Evolutionary conservation across 2,888 invertebrate genomes (phyloP).

Genomic region (Chouioia cunea): DNA sequence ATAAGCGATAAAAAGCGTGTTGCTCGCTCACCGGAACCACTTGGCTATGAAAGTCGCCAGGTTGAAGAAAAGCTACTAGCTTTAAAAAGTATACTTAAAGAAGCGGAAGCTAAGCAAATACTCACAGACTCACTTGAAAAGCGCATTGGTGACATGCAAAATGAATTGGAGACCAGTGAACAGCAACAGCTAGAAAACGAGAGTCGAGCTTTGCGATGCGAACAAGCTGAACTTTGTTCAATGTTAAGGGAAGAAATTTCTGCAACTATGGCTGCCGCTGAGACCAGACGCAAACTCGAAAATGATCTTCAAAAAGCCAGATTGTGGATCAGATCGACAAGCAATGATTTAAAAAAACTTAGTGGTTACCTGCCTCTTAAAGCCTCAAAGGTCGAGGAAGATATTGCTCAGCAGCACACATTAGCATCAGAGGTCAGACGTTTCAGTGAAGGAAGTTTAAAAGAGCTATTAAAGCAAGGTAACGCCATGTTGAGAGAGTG

Average conservation of each 20-base stretch:
- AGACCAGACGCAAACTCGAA: constrained; percentile 81
- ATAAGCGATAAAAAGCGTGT: constrained; percentile 80
- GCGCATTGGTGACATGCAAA: constrained; percentile 85
- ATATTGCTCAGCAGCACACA: constrained; percentile 81
- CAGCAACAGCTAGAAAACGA: constrained; percentile 83
- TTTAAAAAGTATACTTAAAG: constrained; percentile 82
- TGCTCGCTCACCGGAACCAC: constrained; percentile 76
- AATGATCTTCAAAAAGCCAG: constrained; percentile 83
- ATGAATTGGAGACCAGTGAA: constrained; percentile 88
- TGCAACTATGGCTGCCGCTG: constrained; percentile 78
- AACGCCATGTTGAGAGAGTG: constrained; percentile 86
- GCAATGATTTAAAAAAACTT: constrained; percentile 81
- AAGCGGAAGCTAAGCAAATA: constrained; percentile 86
- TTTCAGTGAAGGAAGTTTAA: constrained; percentile 81
- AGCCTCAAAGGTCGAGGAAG: constrained; percentile 85
- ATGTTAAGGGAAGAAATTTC: constrained; percentile 82
- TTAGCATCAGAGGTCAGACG: constrained; percentile 82
- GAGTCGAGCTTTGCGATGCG: constrained; percentile 78
- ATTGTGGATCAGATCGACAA: constrained; percentile 84
- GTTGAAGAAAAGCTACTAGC: constrained; percentile 81
- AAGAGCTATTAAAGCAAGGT: constrained; percentile 82
- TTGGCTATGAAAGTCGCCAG: constrained; percentile 83
- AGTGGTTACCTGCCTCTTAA: constrained; percentile 85
- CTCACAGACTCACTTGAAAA: constrained; percentile 86
- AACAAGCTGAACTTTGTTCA: constrained; percentile 81